Evolutionary conservation across 2,797 vertebrate species (phyloP), one percentile per base, ranked within the genome.

Genomic region (Hemitrygon akajei): DNA sequence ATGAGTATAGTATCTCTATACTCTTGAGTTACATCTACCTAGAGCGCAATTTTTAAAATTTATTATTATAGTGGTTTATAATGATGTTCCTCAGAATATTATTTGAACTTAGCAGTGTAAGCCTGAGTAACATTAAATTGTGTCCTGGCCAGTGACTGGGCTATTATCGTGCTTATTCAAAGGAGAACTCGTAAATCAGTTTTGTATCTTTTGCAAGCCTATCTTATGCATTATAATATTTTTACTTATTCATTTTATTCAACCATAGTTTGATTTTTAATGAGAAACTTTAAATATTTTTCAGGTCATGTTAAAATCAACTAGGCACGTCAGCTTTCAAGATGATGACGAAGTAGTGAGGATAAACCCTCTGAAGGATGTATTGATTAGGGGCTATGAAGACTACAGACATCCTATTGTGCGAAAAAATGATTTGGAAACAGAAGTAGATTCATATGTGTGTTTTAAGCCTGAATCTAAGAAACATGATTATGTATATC

Each of bases 371-470:
- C 97, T 97, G 60, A 98, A 98, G 94, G 99, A 99, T 94, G 98
- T 99, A 94, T 97, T 98, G 95, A 98, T 99, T 96, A 98, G 98
- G 11, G 98, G 98, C 95, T 99, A 99, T 94, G 99, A 98, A 96
- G 99, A 99, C 97, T 99, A 99, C 96, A 98, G 99, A 94, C 98
- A 99, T 96, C 98, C 98, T 25, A 97, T 99, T 95, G 98, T 99
- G 97, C 98, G 98, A 98, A 98, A 98, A 95, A 98, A 96, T 93
- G 98, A 99, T 94, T 94, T 97, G 9, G 98, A 99, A 94, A 98
- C 97, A 79, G 98, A 99, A 91, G 98, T 95, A 81, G 98, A 99
- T 95, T 97, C 98, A 95, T 97, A 96, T 94, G 94, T 96, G 73
- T 98, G 98, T 96, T 97, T 98, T 96, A 99, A 99, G 97, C 96